A percentile compares a stretch with the other conserved stretches of the same genome.
Conservation (phyloP, 2,113 vertebrate species). For the Chelonoidis abingdonii region DNA sequence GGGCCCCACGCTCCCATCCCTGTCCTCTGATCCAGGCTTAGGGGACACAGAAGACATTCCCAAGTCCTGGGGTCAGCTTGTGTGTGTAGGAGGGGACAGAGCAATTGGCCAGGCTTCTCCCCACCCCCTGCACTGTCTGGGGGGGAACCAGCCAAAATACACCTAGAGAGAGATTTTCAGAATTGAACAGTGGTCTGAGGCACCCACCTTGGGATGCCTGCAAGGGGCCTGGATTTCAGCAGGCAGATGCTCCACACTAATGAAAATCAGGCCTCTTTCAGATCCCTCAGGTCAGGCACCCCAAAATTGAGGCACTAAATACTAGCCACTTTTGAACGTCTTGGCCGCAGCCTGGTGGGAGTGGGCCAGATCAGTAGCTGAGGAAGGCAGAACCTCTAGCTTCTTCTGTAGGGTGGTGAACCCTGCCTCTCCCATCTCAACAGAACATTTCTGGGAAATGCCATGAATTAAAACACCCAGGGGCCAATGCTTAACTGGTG, state of each 20-base stretch:
- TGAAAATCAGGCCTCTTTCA: background rate
- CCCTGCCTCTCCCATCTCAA: background rate
- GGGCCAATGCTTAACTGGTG: background rate
- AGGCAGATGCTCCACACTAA: background rate
- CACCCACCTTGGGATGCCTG: background rate
- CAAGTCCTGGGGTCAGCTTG: accelerated
- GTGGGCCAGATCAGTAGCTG: background rate
- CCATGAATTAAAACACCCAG: background rate
- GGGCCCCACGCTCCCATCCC: too few species aligned
- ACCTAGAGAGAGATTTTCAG: background rate
- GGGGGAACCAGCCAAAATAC: background rate
- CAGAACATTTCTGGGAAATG: background rate
- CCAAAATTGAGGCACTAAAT: too few species aligned
- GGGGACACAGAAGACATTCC: background rate
- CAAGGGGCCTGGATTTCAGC: background rate
- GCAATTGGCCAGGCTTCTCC: too few species aligned
- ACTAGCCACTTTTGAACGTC: background rate
- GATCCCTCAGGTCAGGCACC: background rate
- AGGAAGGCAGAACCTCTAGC: background rate
- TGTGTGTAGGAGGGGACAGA: background rate
- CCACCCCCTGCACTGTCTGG: background rate
- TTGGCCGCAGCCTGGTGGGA: background rate
- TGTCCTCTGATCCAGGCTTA: background rate
- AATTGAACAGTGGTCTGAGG: background rate
- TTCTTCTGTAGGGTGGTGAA: background rate